Base-by-base conservation (phyloP, 2,888 invertebrate species). In the Ophraella communa region DNA sequence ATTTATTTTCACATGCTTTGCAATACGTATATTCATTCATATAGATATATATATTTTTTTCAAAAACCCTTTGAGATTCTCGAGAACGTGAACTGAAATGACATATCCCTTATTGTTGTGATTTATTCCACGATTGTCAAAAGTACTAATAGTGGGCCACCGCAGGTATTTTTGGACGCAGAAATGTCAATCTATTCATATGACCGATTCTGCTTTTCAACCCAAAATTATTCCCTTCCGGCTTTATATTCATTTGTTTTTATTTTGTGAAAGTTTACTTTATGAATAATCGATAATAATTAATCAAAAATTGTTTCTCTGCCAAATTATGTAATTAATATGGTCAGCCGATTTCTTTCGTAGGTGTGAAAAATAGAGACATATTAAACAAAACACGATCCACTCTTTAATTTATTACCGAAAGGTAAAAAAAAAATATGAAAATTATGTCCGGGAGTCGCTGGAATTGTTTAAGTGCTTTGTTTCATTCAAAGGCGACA, bases 401-500 rank as follows among this genome's bases (percentile, higher is more conserved):
- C 33, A 44, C 33, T 57, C 21, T 11, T 52, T 35, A 56, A 64
- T 59, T 64, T 59, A 59, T 59, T 4, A 35, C 59, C 27, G n/a
- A n/a, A n/a, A n/a, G n/a, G n/a, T n/a, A n/a, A n/a, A n/a, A 10
- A 49, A 35, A 58, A 64, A 62, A 56, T 57, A 62, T 51, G 27
- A 47, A 52, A 62, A 56, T 57, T 42, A 56, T 59, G 64, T 71
- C 74, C 73, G 68, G 74, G 69, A 73, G 74, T 70, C 68, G 64
- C 53, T 47, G 49, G 72, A 67, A 73, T 74, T 76, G 74, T 75
- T 76, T 71, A 72, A 71, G 64, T 51, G 67, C 71, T 75, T 73
- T 74, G 73, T 76, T 72, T 59, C 54, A 61, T 69, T 74, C 71
- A 77, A 75, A 71, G 72, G 68, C 74, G 65, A 60, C 79, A 75